Evolutionary conservation across 2,888 invertebrate genomes (phyloP), one percentile per base, ranked within the genome.

Genomic region (Drosophila pullipes): DNA sequence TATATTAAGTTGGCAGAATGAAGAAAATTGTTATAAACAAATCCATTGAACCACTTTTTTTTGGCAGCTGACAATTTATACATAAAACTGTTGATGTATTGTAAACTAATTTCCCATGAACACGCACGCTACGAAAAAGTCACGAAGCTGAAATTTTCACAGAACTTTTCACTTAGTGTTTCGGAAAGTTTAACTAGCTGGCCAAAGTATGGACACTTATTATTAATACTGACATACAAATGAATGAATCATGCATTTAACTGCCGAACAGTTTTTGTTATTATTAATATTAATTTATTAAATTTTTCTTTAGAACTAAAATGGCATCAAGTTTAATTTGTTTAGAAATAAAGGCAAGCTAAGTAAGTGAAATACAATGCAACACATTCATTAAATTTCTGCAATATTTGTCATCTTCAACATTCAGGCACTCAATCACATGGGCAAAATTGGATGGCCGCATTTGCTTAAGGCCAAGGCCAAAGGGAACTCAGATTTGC

Each of bases 381-480:
- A 60, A 55, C 30, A 62, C 31, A 60, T 71, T 62, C 44, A 31
- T 0, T 41, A 57, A 63, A 68, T 25, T 7, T 58, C 50, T 35
- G 10, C 55, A 41, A n/a, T 49, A 28, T 22, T 22, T 22, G 22
- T 47, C 64, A 61, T 53, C 50, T 58, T 54, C 66, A 30, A 39
- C 31, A 25, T 2, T 39, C 61, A 30, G 31, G 6, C 9, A 9
- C 10, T 16, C 37, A 63, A n/a, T 13, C 18, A n/a, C 2, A 52
- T 47, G 11, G 28, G 13, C 47, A 52, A 37, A 63, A 55, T 60
- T 41, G 25, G 35, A 28, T 62, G 16, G 37, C 9, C 57, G 55
- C 59, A 60, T 50, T 63, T 59, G 41, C 75, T 78, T 63, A 50
- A 79, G 75, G 65, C 57, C 35, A 11, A 52, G 25, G 33, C 22